phyloP scores from a whole-genome alignment of 1,140 invertebrate genomes.

The Rhizoglyphus robini region DNA sequence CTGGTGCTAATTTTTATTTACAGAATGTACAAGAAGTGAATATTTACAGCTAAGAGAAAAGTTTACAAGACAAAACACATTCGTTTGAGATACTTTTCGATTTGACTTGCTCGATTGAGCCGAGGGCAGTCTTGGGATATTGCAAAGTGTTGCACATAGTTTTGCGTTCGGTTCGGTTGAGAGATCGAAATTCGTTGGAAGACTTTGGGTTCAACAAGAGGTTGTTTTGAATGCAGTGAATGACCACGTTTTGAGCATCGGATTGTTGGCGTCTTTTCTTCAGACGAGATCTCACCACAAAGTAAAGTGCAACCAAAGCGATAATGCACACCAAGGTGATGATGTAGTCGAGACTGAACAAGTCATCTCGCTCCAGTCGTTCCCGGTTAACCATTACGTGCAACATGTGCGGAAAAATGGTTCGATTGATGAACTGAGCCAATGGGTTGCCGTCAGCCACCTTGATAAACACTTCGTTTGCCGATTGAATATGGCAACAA shows the following conservation, averaged over 20 bases:
- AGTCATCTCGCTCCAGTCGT: background rate
- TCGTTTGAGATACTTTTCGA: background rate
- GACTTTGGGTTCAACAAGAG: too few relatives aligned
- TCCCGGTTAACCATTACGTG: background rate
- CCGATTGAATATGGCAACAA: background rate
- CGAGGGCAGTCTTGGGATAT: background rate
- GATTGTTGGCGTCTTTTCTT: background rate
- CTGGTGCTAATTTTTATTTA: too few relatives aligned
- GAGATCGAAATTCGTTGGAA: background rate
- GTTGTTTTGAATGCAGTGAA: constrained; percentile 19
- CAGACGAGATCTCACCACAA: background rate
- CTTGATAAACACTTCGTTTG: background rate
- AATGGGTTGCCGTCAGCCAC: background rate
- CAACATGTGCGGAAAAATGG: background rate
- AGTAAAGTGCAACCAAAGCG: background rate
- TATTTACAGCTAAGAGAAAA: too few relatives aligned
- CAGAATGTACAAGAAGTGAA: too few relatives aligned
- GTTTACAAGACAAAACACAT: background rate
- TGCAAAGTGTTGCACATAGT: background rate
- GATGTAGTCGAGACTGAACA: background rate
- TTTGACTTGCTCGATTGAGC: background rate
- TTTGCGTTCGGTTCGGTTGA: background rate
- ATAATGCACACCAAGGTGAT: background rate
- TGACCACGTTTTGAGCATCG: constrained; percentile 16
- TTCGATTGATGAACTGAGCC: background rate